Evolutionary conservation across 2,113 vertebrate genomes (phyloP).

Genomic region (Nibea albiflora): DNA sequence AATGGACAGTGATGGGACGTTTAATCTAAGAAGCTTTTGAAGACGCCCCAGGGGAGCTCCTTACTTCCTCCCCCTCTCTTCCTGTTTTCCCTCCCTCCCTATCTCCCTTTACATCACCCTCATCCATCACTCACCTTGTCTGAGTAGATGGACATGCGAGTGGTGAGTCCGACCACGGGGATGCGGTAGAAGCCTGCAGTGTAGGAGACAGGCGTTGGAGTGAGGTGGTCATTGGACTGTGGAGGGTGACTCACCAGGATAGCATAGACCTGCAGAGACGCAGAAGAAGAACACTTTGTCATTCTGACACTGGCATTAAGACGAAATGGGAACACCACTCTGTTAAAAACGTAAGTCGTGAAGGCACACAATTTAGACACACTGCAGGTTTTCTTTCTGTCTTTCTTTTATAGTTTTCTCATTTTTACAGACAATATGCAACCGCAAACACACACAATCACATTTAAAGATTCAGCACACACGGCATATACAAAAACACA

Average conservation of each 20-base stretch:
- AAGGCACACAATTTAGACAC: background rate
- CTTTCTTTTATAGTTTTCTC: background rate
- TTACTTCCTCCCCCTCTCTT: constrained; percentile 30
- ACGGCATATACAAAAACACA: background rate
- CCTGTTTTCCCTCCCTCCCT: constrained; percentile 10
- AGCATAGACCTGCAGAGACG: constrained; percentile 91
- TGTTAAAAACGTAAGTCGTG: no score
- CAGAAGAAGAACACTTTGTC: constrained; percentile 47
- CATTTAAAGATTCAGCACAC: background rate
- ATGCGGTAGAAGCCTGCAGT: constrained; percentile 99
- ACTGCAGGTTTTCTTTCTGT: background rate
- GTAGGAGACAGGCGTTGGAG: constrained; percentile 98
- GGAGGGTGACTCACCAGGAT: constrained; percentile 99
- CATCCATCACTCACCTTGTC: constrained; percentile 91
- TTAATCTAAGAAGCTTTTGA: constrained; percentile 69
- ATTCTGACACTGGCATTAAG: constrained; percentile 30
- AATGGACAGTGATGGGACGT: constrained; percentile 70
- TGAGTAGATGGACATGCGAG: constrained; percentile 99
- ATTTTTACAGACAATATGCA: background rate
- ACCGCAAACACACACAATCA: background rate
- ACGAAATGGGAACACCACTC: background rate
- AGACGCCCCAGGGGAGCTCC: constrained; percentile 56
- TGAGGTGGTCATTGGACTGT: constrained; percentile 98
- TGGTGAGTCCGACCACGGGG: constrained; percentile 96
- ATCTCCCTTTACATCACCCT: constrained; percentile 3